A percentile compares a stretch with the other conserved stretches of the same genome.
Conservation (phyloP, 2,113 vertebrate genomes). For the Leptobrachium leishanense region DNA sequence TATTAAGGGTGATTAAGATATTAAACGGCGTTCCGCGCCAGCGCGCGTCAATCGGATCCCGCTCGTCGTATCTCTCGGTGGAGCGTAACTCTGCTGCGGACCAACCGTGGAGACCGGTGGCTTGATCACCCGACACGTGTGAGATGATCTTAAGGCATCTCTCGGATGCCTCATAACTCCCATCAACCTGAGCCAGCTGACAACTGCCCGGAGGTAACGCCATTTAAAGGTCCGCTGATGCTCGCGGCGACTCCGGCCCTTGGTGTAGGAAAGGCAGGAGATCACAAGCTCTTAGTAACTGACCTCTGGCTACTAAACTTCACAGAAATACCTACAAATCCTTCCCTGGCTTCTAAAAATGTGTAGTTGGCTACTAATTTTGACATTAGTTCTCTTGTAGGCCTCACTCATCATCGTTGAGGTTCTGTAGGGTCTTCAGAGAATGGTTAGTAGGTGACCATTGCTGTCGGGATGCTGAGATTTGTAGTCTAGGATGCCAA, state of each 20-base stretch:
- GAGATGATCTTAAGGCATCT: neutral
- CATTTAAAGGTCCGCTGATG: neutral
- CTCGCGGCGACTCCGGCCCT: neutral
- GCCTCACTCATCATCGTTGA: neutral
- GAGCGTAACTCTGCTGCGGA: neutral
- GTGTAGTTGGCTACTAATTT: too few relatives aligned
- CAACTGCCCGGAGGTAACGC: neutral
- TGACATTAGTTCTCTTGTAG: neutral
- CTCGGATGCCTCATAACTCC: neutral
- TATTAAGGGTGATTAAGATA: constrained; percentile 1
- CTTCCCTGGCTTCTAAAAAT: too few relatives aligned
- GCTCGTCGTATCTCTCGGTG: neutral
- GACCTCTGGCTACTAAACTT: too few relatives aligned
- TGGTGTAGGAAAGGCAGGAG: too few relatives aligned
- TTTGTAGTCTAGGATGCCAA: neutral
- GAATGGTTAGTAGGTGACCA: too few relatives aligned
- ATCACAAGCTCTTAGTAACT: too few relatives aligned
- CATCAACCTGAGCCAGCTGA: neutral
- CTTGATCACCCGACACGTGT: neutral
- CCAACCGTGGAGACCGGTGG: neutral
- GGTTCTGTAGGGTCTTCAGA: too few relatives aligned
- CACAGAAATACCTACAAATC: too few relatives aligned
- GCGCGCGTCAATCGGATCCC: neutral
- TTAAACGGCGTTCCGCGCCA: neutral
- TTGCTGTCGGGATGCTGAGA: neutral